Base-by-base conservation (phyloP, 2,797 vertebrate species). In the Cuniculus paca region DNA sequence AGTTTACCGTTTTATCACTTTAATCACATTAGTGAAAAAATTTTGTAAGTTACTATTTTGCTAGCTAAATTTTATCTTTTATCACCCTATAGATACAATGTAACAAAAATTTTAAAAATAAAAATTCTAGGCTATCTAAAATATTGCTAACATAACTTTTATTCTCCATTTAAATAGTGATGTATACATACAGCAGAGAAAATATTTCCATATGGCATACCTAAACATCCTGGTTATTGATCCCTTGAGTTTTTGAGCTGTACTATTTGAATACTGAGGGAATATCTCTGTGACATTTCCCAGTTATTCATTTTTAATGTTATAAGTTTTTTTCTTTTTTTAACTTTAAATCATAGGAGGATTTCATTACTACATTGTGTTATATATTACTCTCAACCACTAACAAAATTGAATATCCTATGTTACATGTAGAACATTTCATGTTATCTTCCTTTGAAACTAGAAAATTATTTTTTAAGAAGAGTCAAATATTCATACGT, bases 81-180 rank as follows among this genome's bases (percentile, higher is more conserved):
- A 90, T 93, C 95, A 88, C 56, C 22, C 81, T 54, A 70, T 70
- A 94, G 94, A 90, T 92, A 79, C 54, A 56, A 88, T 34, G 70
- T 9, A 90, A 48, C 88, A 93, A 96, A 95, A 93, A 89, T 56
- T 85, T n/a, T 42, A 8, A 91, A 88, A 85, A 94, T 86, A 34
- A 96, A 93, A 95, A 88, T 74, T 82, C 36, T 90, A 89, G 52
- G n/a, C 94, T 95, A 56, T 94, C 93, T 90, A 94, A 97, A 97
- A 95, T 96, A 97, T 84, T 96, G 92, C 96, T 95, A 96, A 91
- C 82, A 91, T 94, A 97, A 96, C 88, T 97, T 96, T 97, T 97
- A 96, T 95, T 95, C 89, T 95, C 90, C 63, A 94, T 96, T 97
- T 97, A 97, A 93, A 85, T 85, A 95, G 90, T 91, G 95, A 87